Base-by-base conservation (phyloP, 2,888 invertebrate genomes). In the Imbricaverruca yamaguchii region DNA sequence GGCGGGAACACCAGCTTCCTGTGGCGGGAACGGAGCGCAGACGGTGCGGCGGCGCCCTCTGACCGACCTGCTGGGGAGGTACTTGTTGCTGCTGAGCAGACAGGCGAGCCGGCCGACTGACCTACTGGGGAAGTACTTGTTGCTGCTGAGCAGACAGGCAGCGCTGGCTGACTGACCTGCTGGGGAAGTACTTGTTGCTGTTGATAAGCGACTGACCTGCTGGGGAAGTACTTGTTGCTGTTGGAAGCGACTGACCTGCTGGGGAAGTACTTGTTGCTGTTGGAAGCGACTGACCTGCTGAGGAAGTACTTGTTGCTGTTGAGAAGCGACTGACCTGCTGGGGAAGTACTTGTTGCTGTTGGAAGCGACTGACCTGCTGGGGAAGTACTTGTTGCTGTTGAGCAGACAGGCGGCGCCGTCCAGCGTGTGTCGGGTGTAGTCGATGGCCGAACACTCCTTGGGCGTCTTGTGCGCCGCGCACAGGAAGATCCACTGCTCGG, bases 391-490 rank as follows among this genome's bases (percentile, higher is more conserved):
- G 89, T 98, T 98, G 89, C 97, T 98, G 89, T 99, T 99, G 83
- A 99, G 91, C 85, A 99, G 90, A 89, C 98, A 98, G 84, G 98
- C 98, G 84, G 99, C 99, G 61, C 99, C 98, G 89, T 99, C 99
- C 83, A 99, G 90, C 77, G 99, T 99, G 87, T 99, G 99, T 85
- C 99, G 91, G 3, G 98, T 99, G 86, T 99, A 99, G 89, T 99
- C 98, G 87, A 99, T 99, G 81, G 99, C 99, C 82, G 98, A 96
- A 88, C 99, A 99, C 91, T 99, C 99, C 88, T 99, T 99, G 69
- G 99, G 99, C 83, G 98, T 98, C 90, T 99, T 99, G 88, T 99
- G 99, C 74, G 99, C 98, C 82, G 99, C 99, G 90, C 99, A 99
- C 81, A 99, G 89, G 88, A 99, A 99, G 88, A 99, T 99, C 99